These are phyloP conservation scores for Spongia lamella DNA, from an alignment of 37 sponge, comb jelly and placozoan genomes.

Conservation along the genomic window DNA sequence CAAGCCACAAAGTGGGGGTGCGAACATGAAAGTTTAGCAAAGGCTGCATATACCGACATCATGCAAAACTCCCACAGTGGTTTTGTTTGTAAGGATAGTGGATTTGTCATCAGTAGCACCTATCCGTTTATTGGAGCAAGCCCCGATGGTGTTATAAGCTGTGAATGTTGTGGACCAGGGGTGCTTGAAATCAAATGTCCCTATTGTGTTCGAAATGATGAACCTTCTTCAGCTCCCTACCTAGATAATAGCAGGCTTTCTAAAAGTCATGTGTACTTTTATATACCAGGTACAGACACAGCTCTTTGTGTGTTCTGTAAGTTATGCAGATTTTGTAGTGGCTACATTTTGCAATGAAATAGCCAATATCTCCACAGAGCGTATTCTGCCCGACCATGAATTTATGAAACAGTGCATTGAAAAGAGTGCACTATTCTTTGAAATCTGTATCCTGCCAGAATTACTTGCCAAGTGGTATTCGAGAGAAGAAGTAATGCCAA, in stretches of 20 bases:
- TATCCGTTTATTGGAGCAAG: slow-evolving; percentile 37
- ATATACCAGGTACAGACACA: too few species aligned
- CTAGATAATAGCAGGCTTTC: background rate
- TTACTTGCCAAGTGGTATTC: too few species aligned
- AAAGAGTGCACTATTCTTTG: too few species aligned
- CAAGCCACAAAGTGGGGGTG: slow-evolving; percentile 51
- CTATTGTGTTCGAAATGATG: background rate
- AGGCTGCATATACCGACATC: slow-evolving; percentile 11
- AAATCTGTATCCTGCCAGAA: too few species aligned
- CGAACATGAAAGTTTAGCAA: slow-evolving; percentile 50
- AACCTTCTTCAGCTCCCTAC: slow-evolving; percentile 2
- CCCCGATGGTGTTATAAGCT: slow-evolving; percentile 35
- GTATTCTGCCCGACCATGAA: background rate
- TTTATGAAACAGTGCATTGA: too few species aligned
- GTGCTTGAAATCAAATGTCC: slow-evolving; percentile 30
- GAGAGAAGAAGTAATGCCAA: background rate
- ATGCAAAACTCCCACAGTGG: slow-evolving; percentile 6
- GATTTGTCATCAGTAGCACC: slow-evolving; percentile 19
- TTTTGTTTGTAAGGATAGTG: slow-evolving; percentile 16
- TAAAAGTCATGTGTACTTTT: background rate
- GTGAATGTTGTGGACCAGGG: slow-evolving; percentile 45
- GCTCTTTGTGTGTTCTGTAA: too few species aligned
- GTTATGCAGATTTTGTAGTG: too few species aligned
- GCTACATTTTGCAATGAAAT: too few species aligned
- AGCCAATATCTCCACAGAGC: too few species aligned